These are phyloP conservation scores for Heliconius ethilla DNA, from an alignment of 2,888 invertebrate genomes.

Conservation along the genomic window DNA sequence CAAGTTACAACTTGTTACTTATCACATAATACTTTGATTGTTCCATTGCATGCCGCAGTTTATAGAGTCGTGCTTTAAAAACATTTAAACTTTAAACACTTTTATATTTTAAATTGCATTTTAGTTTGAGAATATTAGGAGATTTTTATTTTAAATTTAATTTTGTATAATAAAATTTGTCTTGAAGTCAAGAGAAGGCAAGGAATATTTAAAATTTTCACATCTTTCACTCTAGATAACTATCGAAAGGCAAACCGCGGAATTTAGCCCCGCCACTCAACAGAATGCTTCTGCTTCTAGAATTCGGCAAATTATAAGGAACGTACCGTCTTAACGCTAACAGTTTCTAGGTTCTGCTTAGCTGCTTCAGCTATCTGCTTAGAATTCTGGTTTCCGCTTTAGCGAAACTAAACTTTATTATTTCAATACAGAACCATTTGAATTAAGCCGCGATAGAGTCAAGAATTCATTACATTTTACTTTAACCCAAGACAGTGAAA, in stretches of 20 bases:
- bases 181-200: too few relatives aligned
- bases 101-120: slow-evolving; percentile 14
- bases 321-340: too few relatives aligned
- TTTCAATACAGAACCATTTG: neutral
- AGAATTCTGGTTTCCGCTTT: neutral
- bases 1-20: slow-evolving; percentile 29
- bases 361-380: too few relatives aligned
- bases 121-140: neutral
- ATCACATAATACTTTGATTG: slow-evolving; percentile 38
- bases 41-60: slow-evolving; percentile 34
- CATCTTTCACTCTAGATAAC: neutral
- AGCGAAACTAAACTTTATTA: neutral
- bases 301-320: too few relatives aligned
- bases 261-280: too few relatives aligned
- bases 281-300: too few relatives aligned
- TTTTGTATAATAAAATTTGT: neutral
- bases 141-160: neutral
- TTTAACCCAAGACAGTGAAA: neutral
- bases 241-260: too few relatives aligned
- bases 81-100: slow-evolving; percentile 16
- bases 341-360: too few relatives aligned
- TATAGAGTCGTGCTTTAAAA: slow-evolving; percentile 8
- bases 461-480: neutral
- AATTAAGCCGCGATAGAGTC: neutral
- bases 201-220: neutral